Percentiles rank a stretch among this genome's conserved stretches.
These are phyloP conservation scores for Matsumyia berberina DNA, from an alignment of 2,888 invertebrate genomes.

Conservation along the genomic window DNA sequence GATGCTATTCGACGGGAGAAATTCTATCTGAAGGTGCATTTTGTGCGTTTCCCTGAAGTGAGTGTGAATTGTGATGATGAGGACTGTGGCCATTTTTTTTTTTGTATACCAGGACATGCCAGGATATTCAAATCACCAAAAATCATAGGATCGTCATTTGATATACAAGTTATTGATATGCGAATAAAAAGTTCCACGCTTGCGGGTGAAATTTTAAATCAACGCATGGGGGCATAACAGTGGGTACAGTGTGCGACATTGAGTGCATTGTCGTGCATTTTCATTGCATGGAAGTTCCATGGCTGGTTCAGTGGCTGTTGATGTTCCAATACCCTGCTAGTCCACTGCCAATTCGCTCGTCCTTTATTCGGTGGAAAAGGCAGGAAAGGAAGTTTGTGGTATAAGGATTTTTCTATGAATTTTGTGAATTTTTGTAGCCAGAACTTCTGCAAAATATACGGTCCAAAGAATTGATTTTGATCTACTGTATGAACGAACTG, in stretches of 20 bases:
- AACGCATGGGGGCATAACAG: background rate
- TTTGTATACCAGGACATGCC: background rate
- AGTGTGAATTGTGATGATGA: background rate
- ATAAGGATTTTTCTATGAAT: too few species aligned
- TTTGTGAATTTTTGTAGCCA: too few species aligned
- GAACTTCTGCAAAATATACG: too few species aligned
- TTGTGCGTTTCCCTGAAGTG: background rate
- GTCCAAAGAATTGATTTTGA: too few species aligned
- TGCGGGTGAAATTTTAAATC: background rate
- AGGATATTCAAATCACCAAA: constrained; percentile 3
- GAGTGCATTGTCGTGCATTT: too few species aligned
- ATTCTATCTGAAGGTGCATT: constrained; percentile 14
- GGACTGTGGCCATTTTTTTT: background rate
- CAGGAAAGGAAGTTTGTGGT: too few species aligned
- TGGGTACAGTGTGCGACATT: background rate
- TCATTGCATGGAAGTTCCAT: too few species aligned
- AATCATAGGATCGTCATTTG: background rate
- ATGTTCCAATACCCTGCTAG: too few species aligned
- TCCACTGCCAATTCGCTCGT: too few species aligned
- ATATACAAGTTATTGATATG: constrained; percentile 7
- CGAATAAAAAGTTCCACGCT: background rate
- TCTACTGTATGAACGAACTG: too few species aligned
- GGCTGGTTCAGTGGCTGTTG: too few species aligned
- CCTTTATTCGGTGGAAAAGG: too few species aligned
- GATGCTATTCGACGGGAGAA: constrained; percentile 11